Evolutionary conservation across 2,113 vertebrate species (phyloP).

Genomic region (Chiloscyllium plagiosum): DNA sequence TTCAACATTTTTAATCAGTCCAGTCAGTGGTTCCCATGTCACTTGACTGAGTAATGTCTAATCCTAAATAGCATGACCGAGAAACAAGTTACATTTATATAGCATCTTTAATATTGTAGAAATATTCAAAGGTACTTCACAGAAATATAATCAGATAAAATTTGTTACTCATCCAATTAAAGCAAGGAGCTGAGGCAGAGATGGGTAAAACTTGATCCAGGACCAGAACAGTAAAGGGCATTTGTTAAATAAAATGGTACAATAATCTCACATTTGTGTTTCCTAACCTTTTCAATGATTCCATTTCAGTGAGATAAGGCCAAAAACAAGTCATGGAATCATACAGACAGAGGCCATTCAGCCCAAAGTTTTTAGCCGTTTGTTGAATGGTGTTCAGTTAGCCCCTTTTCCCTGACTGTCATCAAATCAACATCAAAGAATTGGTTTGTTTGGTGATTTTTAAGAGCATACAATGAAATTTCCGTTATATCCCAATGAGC

Average conservation of each 20-base stretch:
- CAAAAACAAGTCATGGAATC: neutral
- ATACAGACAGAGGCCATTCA: neutral
- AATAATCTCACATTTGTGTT: neutral
- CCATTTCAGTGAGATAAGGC: neutral
- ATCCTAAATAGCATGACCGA: neutral
- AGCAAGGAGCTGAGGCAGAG: neutral
- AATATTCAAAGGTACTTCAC: neutral
- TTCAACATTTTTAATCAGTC: neutral
- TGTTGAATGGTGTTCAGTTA: neutral
- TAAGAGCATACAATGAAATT: neutral
- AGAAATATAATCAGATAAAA: neutral
- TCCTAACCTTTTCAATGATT: neutral
- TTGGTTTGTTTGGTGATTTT: neutral
- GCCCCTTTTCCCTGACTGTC: neutral
- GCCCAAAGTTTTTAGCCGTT: neutral
- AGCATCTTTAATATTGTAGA: neutral
- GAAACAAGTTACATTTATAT: neutral
- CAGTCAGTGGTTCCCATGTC: neutral
- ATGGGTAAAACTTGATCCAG: neutral
- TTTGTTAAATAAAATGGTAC: neutral
- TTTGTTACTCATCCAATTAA: neutral
- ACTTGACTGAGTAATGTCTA: neutral
- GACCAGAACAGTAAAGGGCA: neutral
- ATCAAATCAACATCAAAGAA: neutral
- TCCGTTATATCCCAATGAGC: too few species aligned